Evolutionary conservation across 2,888 invertebrate species (phyloP).

Genomic region (Sympetrum striolatum): DNA sequence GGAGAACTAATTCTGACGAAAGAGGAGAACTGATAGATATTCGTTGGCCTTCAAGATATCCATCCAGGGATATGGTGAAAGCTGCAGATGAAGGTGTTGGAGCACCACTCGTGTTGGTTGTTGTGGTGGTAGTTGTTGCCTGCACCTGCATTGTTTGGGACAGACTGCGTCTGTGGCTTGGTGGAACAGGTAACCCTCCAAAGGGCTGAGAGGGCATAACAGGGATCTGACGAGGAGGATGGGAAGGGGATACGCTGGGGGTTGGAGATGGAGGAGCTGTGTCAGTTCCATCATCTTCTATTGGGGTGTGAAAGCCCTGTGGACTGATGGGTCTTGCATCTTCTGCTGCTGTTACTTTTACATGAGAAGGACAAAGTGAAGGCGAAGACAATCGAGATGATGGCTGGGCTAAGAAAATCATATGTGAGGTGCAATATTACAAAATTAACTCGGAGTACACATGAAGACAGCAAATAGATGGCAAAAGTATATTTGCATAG

Average conservation of each 20-base stretch:
- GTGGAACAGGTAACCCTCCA: slow-evolving; percentile 13
- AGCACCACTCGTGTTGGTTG: slow-evolving; percentile 56
- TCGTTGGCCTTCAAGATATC: slow-evolving; percentile 82
- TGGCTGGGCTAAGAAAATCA: background rate
- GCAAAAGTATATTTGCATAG: background rate
- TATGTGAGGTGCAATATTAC: background rate
- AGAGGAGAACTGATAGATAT: slow-evolving; percentile 83
- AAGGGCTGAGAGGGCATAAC: slow-evolving; percentile 58
- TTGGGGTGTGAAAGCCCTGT: slow-evolving; percentile 81
- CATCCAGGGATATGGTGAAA: slow-evolving; percentile 84
- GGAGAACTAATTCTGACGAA: slow-evolving; percentile 71
- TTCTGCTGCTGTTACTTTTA: slow-evolving; percentile 19
- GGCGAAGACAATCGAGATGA: slow-evolving; percentile 29
- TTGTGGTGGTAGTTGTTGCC: slow-evolving; percentile 5
- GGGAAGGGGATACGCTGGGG: slow-evolving; percentile 55
- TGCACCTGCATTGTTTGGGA: slow-evolving; percentile 34
- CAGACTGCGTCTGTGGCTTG: slow-evolving; percentile 28
- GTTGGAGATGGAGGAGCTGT: slow-evolving; percentile 29
- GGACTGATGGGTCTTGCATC: slow-evolving; percentile 67
- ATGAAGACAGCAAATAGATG: background rate
- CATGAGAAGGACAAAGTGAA: slow-evolving; percentile 29
- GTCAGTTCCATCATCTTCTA: slow-evolving; percentile 62
- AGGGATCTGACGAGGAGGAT: slow-evolving; percentile 65
- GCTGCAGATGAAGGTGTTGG: slow-evolving; percentile 86
- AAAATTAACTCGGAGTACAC: background rate